These are phyloP conservation scores for Machimus rusticus DNA, from an alignment of 2,888 invertebrate species.

Conservation along the genomic window DNA sequence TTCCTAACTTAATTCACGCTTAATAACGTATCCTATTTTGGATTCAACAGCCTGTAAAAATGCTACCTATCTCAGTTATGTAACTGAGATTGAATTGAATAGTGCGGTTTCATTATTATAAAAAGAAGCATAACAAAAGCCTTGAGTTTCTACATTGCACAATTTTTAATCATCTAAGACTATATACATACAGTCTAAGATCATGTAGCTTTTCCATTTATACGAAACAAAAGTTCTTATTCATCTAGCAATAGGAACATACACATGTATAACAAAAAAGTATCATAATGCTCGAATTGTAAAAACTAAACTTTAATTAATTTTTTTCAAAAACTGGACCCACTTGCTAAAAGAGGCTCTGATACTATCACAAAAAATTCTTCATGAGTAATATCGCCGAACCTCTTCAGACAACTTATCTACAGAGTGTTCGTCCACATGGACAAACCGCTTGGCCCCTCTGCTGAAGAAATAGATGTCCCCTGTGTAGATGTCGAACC, in stretches of 20 bases:
- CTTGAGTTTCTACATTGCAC: neutral
- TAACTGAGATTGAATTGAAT: neutral
- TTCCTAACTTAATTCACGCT: neutral
- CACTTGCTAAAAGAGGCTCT: neutral
- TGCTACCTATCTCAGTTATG: neutral
- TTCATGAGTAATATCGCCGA: constrained; percentile 77
- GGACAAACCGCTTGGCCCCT: constrained; percentile 82
- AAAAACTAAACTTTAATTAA: neutral
- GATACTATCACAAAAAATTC: neutral
- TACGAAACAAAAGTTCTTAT: neutral
- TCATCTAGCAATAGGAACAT: neutral
- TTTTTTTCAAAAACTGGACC: neutral
- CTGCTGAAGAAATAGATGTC: constrained; percentile 95
- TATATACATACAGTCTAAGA: neutral
- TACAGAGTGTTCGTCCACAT: constrained; percentile 84
- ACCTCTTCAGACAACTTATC: constrained; percentile 79
- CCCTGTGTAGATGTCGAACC: constrained; percentile 98
- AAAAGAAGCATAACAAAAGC: neutral
- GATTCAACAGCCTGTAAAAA: neutral
- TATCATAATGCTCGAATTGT: no score
- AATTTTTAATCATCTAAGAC: neutral
- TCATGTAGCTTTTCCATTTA: neutral
- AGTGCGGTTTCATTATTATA: no score
- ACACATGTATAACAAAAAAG: no score
- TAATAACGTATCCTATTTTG: neutral